Evolutionary conservation across 2,797 vertebrate genomes (phyloP).

Genomic region (Adelosebastes latens): DNA sequence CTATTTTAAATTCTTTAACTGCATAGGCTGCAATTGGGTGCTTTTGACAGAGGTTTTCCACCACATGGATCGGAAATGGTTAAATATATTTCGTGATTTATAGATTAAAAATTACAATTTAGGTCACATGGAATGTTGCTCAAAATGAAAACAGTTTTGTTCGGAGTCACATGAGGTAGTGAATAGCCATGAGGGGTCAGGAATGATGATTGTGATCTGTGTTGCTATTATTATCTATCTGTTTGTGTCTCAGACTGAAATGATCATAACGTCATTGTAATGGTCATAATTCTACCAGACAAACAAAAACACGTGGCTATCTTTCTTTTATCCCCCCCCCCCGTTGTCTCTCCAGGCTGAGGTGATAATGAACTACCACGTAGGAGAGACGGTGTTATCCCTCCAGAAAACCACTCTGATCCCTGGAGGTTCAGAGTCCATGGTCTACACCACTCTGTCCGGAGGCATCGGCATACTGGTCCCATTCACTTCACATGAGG

Average conservation of each 20-base stretch:
- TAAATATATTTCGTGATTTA: background rate
- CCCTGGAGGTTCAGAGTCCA: constrained; percentile 95
- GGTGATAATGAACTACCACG: constrained; percentile 96
- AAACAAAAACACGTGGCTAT: background rate
- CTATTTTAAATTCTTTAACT: no score
- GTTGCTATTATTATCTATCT: background rate
- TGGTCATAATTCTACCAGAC: background rate
- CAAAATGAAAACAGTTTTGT: background rate
- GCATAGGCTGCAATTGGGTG: no score
- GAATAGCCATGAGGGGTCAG: background rate
- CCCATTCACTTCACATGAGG: constrained; percentile 98
- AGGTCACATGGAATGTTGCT: background rate
- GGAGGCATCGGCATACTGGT: constrained; percentile 98
- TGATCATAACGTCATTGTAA: background rate
- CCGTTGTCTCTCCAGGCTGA: constrained; percentile 86
- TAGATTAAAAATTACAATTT: background rate
- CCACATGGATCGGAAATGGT: no score
- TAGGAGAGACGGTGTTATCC: constrained; percentile 95
- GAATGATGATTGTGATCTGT: background rate
- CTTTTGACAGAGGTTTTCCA: no score
- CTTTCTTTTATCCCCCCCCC: background rate
- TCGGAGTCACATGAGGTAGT: background rate
- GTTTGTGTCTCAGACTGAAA: background rate
- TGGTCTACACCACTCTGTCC: constrained; percentile 96
- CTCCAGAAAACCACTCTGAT: constrained; percentile 98